Evolutionary conservation across 2,113 vertebrate species (phyloP).

Genomic region (Ciconia maguari): DNA sequence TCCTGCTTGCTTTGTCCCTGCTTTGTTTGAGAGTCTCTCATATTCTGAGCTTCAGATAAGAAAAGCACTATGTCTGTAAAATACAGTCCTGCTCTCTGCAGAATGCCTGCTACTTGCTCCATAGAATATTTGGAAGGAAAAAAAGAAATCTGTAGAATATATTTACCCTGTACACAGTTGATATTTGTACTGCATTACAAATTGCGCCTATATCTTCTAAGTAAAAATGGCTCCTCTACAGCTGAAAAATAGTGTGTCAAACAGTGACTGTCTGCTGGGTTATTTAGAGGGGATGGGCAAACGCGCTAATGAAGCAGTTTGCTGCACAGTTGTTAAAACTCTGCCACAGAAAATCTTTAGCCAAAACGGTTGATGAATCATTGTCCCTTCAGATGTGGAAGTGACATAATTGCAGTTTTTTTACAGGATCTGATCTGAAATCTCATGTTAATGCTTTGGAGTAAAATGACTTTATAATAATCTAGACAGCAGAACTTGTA

Average conservation of each 20-base stretch:
- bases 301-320: background rate
- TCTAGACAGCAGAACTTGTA: background rate
- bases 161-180: background rate
- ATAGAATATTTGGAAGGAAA: background rate
- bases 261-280: background rate
- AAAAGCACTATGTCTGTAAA: background rate
- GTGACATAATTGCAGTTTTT: background rate
- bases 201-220: background rate
- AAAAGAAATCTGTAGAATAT: background rate
- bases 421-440: background rate
- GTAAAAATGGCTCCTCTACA: background rate
- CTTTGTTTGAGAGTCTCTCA: background rate
- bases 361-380: background rate
- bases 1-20: background rate
- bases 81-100: background rate
- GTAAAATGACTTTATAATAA: background rate
- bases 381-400: background rate
- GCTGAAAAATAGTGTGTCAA: background rate
- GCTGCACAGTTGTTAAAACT: background rate
- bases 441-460: background rate
- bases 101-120: background rate
- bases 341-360: background rate
- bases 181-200: background rate
- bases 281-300: background rate
- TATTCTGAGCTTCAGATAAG: background rate